Base-by-base conservation (phyloP, 1,140 invertebrate genomes). In the Dysdera silvatica region DNA sequence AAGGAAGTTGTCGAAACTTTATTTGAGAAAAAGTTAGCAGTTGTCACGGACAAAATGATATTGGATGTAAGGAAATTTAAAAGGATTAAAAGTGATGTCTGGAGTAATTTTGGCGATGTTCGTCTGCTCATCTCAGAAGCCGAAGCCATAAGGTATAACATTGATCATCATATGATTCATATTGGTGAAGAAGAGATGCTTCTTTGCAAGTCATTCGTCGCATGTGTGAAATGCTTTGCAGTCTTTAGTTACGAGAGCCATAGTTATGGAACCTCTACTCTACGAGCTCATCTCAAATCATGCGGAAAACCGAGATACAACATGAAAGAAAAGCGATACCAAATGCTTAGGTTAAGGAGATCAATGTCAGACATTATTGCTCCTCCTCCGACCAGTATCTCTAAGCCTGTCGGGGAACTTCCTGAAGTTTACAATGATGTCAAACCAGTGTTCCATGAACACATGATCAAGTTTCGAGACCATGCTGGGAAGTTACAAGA, bases 231-330 rank as follows among this genome's bases (percentile, higher is more conserved):
- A 18, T 63, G 61, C 28, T 56, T 45, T 12, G 61, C 61, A 16
- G 61, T 63, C 4, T 63, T 63, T 40, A 63, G 61, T 18, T 63
- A 63, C 41, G 61, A 63, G 24, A 63, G 61, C 33, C 61, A 63
- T 20, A 63, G 61, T 29, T 63, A 63, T 49, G 61, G 61, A 49
- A 63, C 61, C 0, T 63, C 61, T 10, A 63, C 61, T 40, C 43
- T 63, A 0, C 24, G 61, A 16, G 55, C 61, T 24, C 61, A 63
- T 56, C 20, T 56, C n/a, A 63, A 63, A n/a, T 63, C 61, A 16
- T 63, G 61, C 32, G 61, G 61, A 14, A 63, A 63, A 14, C 61
- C 55, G 16, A 28, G 61, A 4, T 54, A 54, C 18, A 63, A 63
- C 32, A 52, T 52, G 0, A 28, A n/a, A 32, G 61, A 63, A n/a